Evolutionary conservation across 2,888 invertebrate species (phyloP), one percentile per base, ranked within the genome.

Genomic region (Caenorhabditis plicata): DNA sequence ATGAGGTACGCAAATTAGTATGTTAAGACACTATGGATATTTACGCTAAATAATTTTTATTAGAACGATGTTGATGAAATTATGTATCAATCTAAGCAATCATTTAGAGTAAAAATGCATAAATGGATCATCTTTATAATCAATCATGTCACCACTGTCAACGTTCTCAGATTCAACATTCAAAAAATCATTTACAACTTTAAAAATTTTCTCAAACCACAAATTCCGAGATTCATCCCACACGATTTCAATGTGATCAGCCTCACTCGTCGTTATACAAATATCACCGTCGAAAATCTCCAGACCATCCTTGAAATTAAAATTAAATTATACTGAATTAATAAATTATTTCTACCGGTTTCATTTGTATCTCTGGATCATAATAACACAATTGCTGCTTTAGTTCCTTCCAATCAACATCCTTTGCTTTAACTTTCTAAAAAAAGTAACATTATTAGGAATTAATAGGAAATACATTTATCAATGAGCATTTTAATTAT

Each of bases 231-330:
- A 47, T 42, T 77, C 77, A 29, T 76, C 77, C 75, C 75, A 77
- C 29, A 76, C 58, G 9, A 78, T 25, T 38, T 77, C 77, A 11
- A 78, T 49, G 29, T 57, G 41, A 2, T 42, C 32, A 4, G 53
- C 38, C 3, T 43, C 36, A 26, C 57, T 49, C 2, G 45, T 29
- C 26, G 73, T 39, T 9, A 77, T 20, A 20, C 68, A 54, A 9
- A 77, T 40, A 33, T 77, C 77, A 19, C 77, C 73, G 43, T 75
- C 56, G 52, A 77, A 77, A 61, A 78, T 62, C 27, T 75, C 75
- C 36, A 77, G 65, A n/a, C 77, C 77, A 27, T 77, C 77, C 54
- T 73, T 27, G 40, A 73, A 44, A 5, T 13, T 25, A 1, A 45
- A 26, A 27, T 25, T 19, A 22, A 4, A 31, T 33, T 7, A n/a